These are phyloP conservation scores for Ammodytes dubius DNA, from an alignment of 2,113 vertebrate species.

Conservation along the genomic window DNA sequence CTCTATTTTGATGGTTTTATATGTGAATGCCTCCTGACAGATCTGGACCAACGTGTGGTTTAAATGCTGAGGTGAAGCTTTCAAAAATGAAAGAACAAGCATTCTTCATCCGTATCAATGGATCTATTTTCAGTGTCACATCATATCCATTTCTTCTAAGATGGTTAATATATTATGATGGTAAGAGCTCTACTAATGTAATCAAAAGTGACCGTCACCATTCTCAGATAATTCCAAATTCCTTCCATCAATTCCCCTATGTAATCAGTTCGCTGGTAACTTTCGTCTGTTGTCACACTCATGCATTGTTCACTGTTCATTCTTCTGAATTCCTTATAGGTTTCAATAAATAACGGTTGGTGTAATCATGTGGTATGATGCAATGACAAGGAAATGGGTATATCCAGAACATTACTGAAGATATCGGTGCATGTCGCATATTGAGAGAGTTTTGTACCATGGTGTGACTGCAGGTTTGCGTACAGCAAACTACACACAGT, in stretches of 20 bases:
- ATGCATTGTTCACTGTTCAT: constrained; percentile 34
- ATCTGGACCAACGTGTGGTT: neutral
- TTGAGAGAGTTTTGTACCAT: neutral
- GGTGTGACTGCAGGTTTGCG: neutral
- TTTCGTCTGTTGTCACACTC: neutral
- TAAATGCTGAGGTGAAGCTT: constrained; percentile 3
- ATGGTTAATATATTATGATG: constrained; percentile 35
- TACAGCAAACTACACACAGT: neutral
- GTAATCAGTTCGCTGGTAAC: neutral
- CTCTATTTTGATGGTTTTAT: neutral
- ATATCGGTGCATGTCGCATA: constrained; percentile 1
- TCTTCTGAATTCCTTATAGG: constrained; percentile 28
- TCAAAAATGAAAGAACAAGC: constrained; percentile 5
- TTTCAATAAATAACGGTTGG: constrained; percentile 12
- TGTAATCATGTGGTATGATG: neutral
- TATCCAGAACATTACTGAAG: neutral
- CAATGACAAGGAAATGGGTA: neutral
- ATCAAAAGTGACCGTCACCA: constrained; percentile 22
- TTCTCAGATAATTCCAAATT: constrained; percentile 27
- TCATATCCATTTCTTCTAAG: constrained; percentile 8
- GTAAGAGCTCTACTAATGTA: constrained; percentile 10
- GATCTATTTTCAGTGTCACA: constrained; percentile 15
- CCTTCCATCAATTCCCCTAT: neutral
- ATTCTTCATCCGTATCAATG: neutral
- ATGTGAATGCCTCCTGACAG: neutral